Conservation (phyloP, 2,113 vertebrate species). For the Aleadryas rufinucha region DNA sequence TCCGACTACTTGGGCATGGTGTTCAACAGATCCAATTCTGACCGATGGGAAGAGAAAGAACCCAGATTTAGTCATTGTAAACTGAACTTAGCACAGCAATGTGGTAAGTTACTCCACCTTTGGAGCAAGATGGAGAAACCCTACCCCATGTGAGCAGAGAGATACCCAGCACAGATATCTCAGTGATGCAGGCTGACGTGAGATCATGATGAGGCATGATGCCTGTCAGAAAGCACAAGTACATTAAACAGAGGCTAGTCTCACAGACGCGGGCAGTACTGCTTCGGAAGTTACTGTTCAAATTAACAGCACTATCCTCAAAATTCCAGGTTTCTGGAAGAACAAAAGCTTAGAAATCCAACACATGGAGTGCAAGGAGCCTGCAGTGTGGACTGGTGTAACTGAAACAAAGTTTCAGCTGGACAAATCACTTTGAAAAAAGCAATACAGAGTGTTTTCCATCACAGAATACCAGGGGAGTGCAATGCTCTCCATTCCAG, state of each 20-base stretch:
- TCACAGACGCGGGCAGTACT: background rate
- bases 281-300: background rate
- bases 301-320: background rate
- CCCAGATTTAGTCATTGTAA: background rate
- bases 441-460: background rate
- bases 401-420: background rate
- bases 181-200: background rate
- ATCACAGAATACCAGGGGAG: background rate
- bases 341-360: background rate
- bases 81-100: background rate
- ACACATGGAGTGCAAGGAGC: fast-evolving
- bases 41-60: background rate
- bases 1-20: fast-evolving
- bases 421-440: background rate
- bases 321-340: background rate
- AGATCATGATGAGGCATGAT: fast-evolving
- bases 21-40: fast-evolving
- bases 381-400: background rate
- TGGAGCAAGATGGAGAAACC: background rate
- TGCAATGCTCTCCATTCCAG: background rate
- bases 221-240: background rate
- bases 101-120: background rate
- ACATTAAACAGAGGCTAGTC: background rate
- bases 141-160: background rate
- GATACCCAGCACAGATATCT: background rate